Conservation (phyloP, 2,113 vertebrate genomes). For the Taxidea taxus region DNA sequence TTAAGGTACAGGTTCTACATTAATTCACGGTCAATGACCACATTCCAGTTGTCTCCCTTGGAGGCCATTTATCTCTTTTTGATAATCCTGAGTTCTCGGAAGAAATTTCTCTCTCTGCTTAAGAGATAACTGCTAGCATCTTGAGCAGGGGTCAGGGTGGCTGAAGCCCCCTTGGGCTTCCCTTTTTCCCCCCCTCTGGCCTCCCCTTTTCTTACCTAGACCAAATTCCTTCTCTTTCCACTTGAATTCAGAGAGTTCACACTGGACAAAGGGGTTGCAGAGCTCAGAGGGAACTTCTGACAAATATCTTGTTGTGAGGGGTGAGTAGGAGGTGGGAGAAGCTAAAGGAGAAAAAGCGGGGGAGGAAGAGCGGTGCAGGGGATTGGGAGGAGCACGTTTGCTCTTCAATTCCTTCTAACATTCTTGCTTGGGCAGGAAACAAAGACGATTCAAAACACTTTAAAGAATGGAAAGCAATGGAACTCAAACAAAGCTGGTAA, state of each 20-base stretch:
- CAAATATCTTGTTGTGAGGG: not conserved
- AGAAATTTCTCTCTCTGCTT: not conserved
- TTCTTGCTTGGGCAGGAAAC: constrained; percentile 5
- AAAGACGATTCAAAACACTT: constrained; percentile 5
- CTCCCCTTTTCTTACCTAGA: not conserved
- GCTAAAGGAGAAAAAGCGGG: not conserved
- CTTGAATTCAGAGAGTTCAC: constrained; percentile 28
- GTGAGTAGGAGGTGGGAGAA: not conserved
- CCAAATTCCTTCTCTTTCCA: constrained; percentile 30
- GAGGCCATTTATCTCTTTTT: not conserved
- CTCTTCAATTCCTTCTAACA: constrained; percentile 2
- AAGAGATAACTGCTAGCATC: not conserved
- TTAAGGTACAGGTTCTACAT: not conserved
- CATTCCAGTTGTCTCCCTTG: not conserved
- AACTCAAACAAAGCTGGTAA: not conserved
- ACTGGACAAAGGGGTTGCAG: constrained; percentile 5
- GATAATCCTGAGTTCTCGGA: not conserved
- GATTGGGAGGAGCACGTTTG: not conserved
- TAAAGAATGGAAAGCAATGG: not conserved
- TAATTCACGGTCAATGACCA: not conserved
- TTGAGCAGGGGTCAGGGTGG: too few relatives aligned
- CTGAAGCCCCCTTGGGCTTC: not conserved
- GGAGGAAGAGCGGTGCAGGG: not conserved
- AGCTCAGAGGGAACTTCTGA: constrained; percentile 15
- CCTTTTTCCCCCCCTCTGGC: not conserved